phyloP scores from a whole-genome alignment of 2,888 invertebrate genomes.

The Ormyrus thymus region DNA sequence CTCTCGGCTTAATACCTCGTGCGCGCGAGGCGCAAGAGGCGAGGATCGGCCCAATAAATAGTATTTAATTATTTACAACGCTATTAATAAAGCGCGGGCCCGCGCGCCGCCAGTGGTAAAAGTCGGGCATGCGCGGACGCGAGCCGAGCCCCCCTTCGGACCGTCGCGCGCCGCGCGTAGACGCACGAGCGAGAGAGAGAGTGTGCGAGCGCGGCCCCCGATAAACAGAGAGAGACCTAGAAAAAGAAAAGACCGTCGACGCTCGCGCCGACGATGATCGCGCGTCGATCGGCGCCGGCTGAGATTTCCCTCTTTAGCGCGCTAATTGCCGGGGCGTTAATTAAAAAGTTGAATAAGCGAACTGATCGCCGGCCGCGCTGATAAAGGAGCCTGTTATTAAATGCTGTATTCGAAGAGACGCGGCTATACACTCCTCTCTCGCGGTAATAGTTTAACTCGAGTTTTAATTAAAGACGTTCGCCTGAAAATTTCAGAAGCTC shows the following conservation, averaged over 20 bases:
- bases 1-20: not conserved
- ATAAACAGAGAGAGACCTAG: constrained; percentile 47
- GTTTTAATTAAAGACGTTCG: too few relatives aligned
- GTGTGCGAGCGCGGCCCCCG: constrained; percentile 38
- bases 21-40: not conserved
- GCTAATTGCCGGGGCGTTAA: too few relatives aligned
- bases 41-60: constrained; percentile 30
- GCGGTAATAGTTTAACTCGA: too few relatives aligned
- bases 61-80: constrained; percentile 55
- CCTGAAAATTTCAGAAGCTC: too few relatives aligned
- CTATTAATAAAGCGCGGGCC: constrained; percentile 61
- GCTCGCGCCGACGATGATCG: not conserved
- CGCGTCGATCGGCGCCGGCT: not conserved
- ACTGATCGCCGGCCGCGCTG: too few relatives aligned
- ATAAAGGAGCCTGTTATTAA: too few relatives aligned
- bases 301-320: too few relatives aligned
- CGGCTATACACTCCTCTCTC: too few relatives aligned
- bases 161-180: not conserved
- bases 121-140: constrained; percentile 40
- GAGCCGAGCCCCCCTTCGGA: too few relatives aligned
- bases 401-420: too few relatives aligned
- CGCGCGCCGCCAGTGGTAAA: constrained; percentile 17
- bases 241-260: constrained; percentile 14
- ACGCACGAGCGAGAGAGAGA: constrained; percentile 40
- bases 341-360: too few relatives aligned